Conservation (phyloP, 2,113 vertebrate species). For the Silurus glanis region DNA sequence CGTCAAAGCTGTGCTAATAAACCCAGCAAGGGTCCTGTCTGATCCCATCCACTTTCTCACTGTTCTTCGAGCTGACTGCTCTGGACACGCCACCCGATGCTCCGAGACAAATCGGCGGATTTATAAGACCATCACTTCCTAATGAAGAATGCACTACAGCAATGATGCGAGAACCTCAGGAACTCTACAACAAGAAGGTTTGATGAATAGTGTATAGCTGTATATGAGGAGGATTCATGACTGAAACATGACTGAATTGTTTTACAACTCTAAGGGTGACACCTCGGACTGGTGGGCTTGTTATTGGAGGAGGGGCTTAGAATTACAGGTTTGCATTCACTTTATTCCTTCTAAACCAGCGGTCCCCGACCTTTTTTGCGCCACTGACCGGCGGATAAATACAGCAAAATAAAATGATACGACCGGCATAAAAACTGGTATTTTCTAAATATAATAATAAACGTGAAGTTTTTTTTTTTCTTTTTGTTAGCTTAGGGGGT, state of each 20-base stretch:
- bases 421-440: no score
- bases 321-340: not conserved
- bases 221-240: not conserved
- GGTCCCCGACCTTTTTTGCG: no score
- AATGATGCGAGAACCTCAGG: not conserved
- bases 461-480: no score
- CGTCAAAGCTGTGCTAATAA: slow-evolving; percentile 15
- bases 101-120: not conserved
- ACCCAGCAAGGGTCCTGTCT: slow-evolving; percentile 4
- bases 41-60: not conserved
- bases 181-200: not conserved
- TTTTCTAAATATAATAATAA: no score
- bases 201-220: not conserved
- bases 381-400: no score
- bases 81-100: not conserved
- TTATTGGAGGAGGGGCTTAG: not conserved
- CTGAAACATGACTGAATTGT: not conserved
- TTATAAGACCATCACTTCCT: not conserved
- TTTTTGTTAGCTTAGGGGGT: no score
- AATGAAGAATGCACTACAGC: not conserved
- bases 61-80: not conserved
- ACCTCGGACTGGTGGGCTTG: not conserved
- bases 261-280: not conserved
- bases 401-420: no score
- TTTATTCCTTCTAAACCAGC: not conserved